These are phyloP conservation scores for Tethya wilhelma DNA, from an alignment of 37 sponge, comb jelly and placozoan genomes.

Conservation along the genomic window DNA sequence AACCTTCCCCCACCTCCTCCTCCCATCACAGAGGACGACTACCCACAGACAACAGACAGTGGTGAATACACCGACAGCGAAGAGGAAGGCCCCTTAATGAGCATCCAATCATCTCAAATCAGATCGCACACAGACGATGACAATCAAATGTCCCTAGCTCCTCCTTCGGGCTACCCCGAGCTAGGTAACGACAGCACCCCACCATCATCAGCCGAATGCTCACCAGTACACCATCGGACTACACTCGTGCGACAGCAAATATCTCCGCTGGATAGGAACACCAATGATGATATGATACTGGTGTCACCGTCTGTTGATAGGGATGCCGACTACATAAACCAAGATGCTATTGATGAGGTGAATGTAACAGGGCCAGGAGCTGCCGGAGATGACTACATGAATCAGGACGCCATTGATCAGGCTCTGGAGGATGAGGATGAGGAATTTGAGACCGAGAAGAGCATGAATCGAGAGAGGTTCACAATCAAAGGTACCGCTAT, in stretches of 20 bases:
- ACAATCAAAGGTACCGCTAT: slow-evolving; percentile 10
- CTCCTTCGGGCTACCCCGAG: neutral
- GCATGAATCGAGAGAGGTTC: neutral
- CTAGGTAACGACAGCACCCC: neutral
- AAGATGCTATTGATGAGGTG: neutral
- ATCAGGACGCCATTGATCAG: slow-evolving; percentile 15
- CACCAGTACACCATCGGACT: neutral
- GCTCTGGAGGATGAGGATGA: slow-evolving; percentile 17
- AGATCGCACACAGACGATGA: slow-evolving; percentile 1
- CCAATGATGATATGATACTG: neutral
- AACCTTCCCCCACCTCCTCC: slow-evolving; percentile 6
- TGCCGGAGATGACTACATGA: slow-evolving; percentile 15
- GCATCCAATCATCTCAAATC: slow-evolving; percentile 3
- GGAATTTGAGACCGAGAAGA: neutral
- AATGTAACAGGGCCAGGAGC: neutral
- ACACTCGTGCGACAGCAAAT: neutral
- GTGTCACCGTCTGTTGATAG: neutral
- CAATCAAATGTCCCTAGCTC: neutral
- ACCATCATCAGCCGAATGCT: neutral
- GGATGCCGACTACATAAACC: slow-evolving; percentile 14
- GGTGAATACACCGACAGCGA: neutral
- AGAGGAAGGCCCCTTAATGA: slow-evolving; percentile 24
- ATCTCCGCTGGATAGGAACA: neutral
- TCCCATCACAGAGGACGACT: neutral
- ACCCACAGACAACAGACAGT: neutral